These are phyloP conservation scores for Nemapogon koenigi DNA, from an alignment of 2,888 invertebrate genomes.

Conservation along the genomic window DNA sequence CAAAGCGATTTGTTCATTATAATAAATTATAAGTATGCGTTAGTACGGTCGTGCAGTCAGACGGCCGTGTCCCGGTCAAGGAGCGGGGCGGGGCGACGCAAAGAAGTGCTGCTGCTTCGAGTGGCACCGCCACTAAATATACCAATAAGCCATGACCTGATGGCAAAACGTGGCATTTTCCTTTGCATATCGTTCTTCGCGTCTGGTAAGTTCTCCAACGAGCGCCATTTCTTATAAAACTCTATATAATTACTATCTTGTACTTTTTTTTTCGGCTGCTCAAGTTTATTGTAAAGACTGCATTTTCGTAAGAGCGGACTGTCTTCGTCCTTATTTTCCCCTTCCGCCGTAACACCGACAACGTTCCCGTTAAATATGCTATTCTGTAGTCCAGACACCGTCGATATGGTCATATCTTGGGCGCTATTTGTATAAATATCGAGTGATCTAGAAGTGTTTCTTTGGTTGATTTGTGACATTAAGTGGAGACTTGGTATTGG, in stretches of 20 bases:
- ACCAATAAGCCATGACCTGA: conserved; percentile 77
- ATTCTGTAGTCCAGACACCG: conserved; percentile 23
- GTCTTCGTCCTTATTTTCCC: conserved; percentile 38
- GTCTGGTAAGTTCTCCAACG: conserved; percentile 72
- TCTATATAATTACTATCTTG: conserved; percentile 51
- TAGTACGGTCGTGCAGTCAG: conserved; percentile 22
- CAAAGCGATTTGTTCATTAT: background rate
- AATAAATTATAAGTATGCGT: background rate
- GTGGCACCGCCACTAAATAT: conserved; percentile 76
- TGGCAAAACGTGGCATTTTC: conserved; percentile 71
- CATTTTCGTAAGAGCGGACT: conserved; percentile 55
- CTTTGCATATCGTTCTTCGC: conserved; percentile 39
- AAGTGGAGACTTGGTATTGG: background rate
- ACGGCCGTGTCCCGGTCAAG: conserved; percentile 58
- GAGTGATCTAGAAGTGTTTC: conserved; percentile 19
- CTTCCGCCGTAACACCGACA: conserved; percentile 38
- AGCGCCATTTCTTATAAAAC: conserved; percentile 77
- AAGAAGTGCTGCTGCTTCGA: conserved; percentile 65
- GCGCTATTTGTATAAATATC: conserved; percentile 22
- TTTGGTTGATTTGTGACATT: conserved; percentile 25
- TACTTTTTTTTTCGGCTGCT: conserved; percentile 41
- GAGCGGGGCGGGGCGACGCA: conserved; percentile 49
- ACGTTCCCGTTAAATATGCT: conserved; percentile 49
- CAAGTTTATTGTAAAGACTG: conserved; percentile 41
- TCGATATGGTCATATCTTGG: conserved; percentile 37